Conservation (phyloP, 2,888 invertebrate species). For the Aethes cnicana region DNA sequence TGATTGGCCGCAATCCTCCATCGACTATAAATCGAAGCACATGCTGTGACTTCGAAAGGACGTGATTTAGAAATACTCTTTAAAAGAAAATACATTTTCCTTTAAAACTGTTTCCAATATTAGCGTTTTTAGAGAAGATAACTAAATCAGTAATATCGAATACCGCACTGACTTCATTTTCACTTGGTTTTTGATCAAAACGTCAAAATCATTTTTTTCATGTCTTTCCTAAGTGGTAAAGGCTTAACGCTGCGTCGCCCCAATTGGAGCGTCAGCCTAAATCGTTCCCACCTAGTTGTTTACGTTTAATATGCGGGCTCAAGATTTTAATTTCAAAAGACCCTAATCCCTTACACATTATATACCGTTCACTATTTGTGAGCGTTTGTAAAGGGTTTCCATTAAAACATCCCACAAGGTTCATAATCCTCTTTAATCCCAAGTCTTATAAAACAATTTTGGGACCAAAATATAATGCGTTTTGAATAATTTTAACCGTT, state of each 20-base stretch:
- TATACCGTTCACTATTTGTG: conserved; percentile 20
- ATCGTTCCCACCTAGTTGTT: conserved; percentile 10
- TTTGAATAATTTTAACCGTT: too few species aligned
- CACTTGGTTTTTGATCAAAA: too few species aligned
- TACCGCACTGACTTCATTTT: too few species aligned
- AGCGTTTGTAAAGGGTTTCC: conserved; percentile 9
- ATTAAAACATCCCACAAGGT: conserved; percentile 1
- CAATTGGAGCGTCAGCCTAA: conserved; percentile 3
- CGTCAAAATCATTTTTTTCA: too few species aligned
- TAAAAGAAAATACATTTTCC: too few species aligned
- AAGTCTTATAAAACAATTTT: too few species aligned
- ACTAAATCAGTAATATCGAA: too few species aligned
- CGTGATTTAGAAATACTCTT: too few species aligned
- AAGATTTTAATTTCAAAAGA: conserved; percentile 17
- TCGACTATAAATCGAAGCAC: background rate
- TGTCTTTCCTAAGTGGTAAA: background rate
- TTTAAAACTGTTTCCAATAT: too few species aligned
- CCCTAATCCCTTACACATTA: conserved; percentile 10
- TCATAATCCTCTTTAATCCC: conserved; percentile 14
- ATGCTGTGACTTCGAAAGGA: conserved; percentile 2
- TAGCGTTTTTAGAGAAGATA: too few species aligned
- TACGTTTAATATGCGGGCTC: conserved; percentile 27
- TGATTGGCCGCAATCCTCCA: background rate
- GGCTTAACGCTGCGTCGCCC: background rate
- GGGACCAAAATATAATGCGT: too few species aligned